A percentile compares a stretch with the other conserved stretches of the same genome.
Evolutionary conservation across 2,113 vertebrate genomes (phyloP).

Genomic region (Thalassarche chlororhynchos): DNA sequence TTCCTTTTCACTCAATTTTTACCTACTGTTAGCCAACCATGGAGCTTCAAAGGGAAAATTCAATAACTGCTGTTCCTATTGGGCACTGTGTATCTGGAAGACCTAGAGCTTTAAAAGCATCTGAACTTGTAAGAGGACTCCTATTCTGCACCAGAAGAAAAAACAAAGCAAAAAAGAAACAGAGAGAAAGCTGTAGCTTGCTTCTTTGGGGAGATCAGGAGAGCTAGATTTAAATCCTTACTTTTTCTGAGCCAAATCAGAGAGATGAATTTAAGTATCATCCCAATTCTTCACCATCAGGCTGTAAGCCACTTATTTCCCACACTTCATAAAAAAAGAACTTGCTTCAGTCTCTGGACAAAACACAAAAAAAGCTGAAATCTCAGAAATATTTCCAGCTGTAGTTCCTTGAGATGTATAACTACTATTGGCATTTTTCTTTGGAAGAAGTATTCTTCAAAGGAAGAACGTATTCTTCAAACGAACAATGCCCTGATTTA

Average conservation of each 20-base stretch:
- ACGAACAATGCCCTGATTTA: neutral
- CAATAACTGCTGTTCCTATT: neutral
- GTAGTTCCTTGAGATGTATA: neutral
- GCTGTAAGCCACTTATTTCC: neutral
- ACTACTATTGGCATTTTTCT: neutral
- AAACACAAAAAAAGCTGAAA: neutral
- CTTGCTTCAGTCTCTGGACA: neutral
- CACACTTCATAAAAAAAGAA: neutral
- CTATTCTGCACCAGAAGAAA: neutral
- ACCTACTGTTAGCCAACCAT: neutral
- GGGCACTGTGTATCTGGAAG: neutral
- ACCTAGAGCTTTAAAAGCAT: neutral
- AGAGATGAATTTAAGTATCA: neutral
- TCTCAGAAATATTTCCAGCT: neutral
- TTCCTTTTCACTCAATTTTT: conserved; percentile 41
- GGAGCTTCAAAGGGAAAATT: conserved; percentile 31
- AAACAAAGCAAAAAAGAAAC: neutral
- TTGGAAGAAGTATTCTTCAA: neutral
- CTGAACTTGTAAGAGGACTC: neutral
- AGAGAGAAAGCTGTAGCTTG: neutral
- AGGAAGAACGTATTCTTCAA: neutral
- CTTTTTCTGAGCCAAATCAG: neutral
- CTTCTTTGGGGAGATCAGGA: neutral
- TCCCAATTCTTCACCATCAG: neutral
- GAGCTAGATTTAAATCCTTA: neutral